phyloP scores from a whole-genome alignment of 2,797 vertebrate species.

The Meriones psammophilus region DNA sequence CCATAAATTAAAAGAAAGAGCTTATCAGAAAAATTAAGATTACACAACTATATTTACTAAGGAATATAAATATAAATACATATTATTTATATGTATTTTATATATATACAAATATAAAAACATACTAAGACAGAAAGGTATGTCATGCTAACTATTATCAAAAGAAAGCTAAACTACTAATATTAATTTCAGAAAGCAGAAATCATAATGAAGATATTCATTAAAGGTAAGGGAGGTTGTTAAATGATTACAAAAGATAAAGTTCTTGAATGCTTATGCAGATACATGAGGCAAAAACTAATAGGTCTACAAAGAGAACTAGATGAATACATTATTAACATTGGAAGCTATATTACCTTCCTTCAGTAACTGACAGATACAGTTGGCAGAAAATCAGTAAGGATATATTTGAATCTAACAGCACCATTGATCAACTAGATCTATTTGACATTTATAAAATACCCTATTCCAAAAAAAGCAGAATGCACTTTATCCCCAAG shows the following conservation, averaged over 20 bases:
- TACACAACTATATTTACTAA: neutral
- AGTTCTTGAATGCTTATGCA: neutral
- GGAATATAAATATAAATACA: neutral
- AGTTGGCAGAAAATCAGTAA: slow-evolving; percentile 49
- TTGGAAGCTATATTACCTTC: neutral
- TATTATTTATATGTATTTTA: neutral
- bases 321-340: slow-evolving; percentile 10
- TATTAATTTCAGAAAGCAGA: slow-evolving; percentile 51
- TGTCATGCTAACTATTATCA: slow-evolving; percentile 15
- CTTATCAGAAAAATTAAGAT: neutral
- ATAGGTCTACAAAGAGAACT: slow-evolving; percentile 20
- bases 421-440: slow-evolving; percentile 28
- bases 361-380: slow-evolving; percentile 17
- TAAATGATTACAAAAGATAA: slow-evolving; percentile 16
- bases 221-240: neutral
- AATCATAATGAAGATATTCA: neutral
- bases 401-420: slow-evolving; percentile 36
- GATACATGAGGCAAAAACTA: neutral
- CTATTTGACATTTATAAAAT: slow-evolving; percentile 31
- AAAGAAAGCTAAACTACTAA: slow-evolving; percentile 10
- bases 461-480: neutral
- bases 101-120: neutral
- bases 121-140: neutral
- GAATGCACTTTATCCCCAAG: slow-evolving; percentile 35
- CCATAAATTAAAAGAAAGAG: neutral